Evolutionary conservation across 1,140 invertebrate species (phyloP).

Genomic region (Ptiloglossa arizonensis): DNA sequence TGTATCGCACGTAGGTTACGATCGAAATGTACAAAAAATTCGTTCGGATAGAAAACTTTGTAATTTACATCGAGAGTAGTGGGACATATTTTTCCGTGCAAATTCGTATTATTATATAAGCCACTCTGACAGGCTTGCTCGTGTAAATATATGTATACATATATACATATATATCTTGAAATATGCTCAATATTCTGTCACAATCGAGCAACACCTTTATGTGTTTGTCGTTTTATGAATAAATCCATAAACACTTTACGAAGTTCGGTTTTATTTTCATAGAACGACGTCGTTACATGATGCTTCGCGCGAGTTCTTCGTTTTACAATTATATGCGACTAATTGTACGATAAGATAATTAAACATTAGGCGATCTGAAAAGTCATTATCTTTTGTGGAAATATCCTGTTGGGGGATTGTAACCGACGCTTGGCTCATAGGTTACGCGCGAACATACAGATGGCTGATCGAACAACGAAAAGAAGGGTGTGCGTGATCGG

Average conservation of each 20-base stretch:
- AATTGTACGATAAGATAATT: too few species aligned
- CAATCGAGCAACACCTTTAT: background rate
- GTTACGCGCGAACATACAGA: conserved; percentile 17
- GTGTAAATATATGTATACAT: too few species aligned
- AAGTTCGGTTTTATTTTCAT: too few species aligned
- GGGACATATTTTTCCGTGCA: too few species aligned
- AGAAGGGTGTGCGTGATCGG: conserved; percentile 88
- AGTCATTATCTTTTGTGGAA: background rate
- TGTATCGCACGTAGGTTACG: background rate
- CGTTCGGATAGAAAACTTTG: background rate
- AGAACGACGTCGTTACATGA: too few species aligned
- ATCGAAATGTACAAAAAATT: background rate
- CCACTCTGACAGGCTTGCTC: too few species aligned
- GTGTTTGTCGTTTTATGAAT: background rate
- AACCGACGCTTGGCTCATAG: background rate
- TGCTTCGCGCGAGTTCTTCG: too few species aligned
- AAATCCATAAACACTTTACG: background rate
- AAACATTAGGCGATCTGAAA: background rate
- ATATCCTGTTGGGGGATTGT: background rate
- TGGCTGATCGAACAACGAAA: conserved; percentile 41
- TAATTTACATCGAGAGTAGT: background rate
- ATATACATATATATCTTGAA: too few species aligned
- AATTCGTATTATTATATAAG: too few species aligned
- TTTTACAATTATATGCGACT: too few species aligned
- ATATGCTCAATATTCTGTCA: too few species aligned